A percentile compares a stretch with the other conserved stretches of the same genome.
Evolutionary conservation across 2,797 vertebrate species (phyloP).

Genomic region (Salmo trutta): DNA sequence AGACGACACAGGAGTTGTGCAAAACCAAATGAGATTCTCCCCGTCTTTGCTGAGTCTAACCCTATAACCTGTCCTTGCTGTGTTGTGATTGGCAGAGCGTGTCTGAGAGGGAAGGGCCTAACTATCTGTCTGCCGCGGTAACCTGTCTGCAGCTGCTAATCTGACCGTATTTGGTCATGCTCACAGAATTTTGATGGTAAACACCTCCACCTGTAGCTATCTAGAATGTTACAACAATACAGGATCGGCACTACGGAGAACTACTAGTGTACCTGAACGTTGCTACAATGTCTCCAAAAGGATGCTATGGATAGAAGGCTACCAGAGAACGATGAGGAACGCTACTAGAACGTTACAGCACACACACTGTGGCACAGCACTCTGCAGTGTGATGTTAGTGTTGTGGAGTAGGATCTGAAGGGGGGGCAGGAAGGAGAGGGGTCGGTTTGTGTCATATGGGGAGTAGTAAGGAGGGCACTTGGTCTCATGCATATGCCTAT

Average conservation of each 20-base stretch:
- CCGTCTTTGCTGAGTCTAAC: too few species aligned
- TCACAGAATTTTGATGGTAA: too few species aligned
- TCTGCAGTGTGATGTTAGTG: background rate
- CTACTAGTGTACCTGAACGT: background rate
- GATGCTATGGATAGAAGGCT: background rate
- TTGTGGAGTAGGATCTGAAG: too few species aligned
- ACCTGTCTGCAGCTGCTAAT: conserved; percentile 31
- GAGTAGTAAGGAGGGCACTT: background rate
- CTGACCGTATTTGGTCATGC: background rate
- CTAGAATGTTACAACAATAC: background rate
- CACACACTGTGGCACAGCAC: background rate
- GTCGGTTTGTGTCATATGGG: background rate
- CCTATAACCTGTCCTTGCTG: background rate
- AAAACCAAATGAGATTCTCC: too few species aligned
- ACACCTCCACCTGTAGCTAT: too few species aligned
- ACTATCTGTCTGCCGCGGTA: conserved; percentile 80
- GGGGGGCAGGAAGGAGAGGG: background rate
- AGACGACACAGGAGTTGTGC: too few species aligned
- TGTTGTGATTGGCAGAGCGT: conserved; percentile 74
- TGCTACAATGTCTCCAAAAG: background rate
- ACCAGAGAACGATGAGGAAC: background rate
- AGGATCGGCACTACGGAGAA: background rate
- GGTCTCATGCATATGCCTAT: background rate
- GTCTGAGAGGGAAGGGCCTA: conserved; percentile 79
- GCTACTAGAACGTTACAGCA: background rate